Evolutionary conservation across 2,113 vertebrate genomes (phyloP).

Genomic region (Cricetomys ansorgei): DNA sequence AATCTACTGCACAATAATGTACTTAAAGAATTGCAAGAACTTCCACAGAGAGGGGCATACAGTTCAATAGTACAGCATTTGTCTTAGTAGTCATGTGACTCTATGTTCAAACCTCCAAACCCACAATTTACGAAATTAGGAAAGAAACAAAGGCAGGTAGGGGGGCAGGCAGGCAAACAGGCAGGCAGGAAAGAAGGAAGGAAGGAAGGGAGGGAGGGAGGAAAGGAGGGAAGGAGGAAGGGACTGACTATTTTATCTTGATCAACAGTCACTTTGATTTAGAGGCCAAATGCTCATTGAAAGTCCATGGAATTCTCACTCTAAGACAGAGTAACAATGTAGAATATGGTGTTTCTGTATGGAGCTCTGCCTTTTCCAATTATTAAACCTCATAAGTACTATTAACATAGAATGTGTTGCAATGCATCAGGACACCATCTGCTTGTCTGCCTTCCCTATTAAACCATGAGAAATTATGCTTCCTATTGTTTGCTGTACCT

Average conservation of each 20-base stretch:
- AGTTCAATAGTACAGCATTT: neutral
- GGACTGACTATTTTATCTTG: neutral
- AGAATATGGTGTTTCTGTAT: neutral
- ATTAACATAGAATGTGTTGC: slow-evolving; percentile 29
- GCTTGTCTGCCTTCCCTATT: neutral
- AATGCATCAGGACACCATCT: neutral
- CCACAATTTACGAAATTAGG: neutral
- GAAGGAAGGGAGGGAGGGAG: no score
- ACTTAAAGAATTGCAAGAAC: slow-evolving; percentile 39
- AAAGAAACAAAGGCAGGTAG: rapidly evolving
- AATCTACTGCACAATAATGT: neutral
- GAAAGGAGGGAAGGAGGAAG: no score
- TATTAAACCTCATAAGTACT: slow-evolving; percentile 1
- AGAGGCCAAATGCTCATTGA: neutral
- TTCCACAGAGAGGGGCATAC: neutral
- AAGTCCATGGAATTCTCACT: neutral
- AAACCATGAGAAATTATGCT: slow-evolving; percentile 3
- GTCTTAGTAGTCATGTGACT: neutral
- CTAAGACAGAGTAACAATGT: neutral
- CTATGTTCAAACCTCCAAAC: neutral
- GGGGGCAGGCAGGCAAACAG: no score
- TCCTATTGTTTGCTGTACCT: neutral
- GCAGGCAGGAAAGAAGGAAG: neutral
- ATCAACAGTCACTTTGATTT: neutral
- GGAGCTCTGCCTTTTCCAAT: neutral